Evolutionary conservation across 2,888 invertebrate species (phyloP).

Genomic region (Blera fallax): DNA sequence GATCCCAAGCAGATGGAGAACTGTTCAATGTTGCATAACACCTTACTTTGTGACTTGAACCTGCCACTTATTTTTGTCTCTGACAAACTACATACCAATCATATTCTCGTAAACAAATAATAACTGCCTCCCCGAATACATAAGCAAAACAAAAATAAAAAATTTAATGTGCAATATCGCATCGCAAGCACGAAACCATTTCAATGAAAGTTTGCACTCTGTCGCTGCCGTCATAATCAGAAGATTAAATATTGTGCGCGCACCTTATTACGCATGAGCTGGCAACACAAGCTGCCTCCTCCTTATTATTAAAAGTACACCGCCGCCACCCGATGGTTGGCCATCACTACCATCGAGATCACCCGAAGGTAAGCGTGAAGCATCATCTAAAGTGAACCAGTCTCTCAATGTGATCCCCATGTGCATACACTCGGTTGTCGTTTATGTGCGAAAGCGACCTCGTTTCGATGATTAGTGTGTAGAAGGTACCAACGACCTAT

Average conservation of each 20-base stretch:
- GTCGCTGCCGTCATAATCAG: slow-evolving; percentile 50
- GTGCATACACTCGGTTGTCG: slow-evolving; percentile 26
- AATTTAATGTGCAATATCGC: slow-evolving; percentile 10
- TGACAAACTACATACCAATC: slow-evolving; percentile 2
- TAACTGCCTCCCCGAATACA: slow-evolving; percentile 4
- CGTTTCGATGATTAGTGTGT: slow-evolving; percentile 71
- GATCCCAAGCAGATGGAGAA: neutral
- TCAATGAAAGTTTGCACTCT: slow-evolving; percentile 45
- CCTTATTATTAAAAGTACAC: slow-evolving; percentile 9
- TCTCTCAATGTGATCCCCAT: slow-evolving; percentile 53
- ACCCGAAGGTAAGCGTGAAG: slow-evolving; percentile 56
- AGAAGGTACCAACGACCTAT: slow-evolving; percentile 72
- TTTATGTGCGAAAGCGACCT: slow-evolving; percentile 66
- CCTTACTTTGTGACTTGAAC: neutral
- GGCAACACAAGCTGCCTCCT: slow-evolving; percentile 26
- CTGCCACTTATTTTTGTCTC: slow-evolving; percentile 7
- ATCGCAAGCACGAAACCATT: neutral
- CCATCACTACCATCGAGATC: slow-evolving; percentile 15
- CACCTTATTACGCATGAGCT: slow-evolving; percentile 69
- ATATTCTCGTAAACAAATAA: slow-evolving; percentile 45
- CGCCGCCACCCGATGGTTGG: neutral
- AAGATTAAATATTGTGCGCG: slow-evolving; percentile 64
- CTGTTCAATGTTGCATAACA: slow-evolving; percentile 11
- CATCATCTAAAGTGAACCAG: slow-evolving; percentile 64
- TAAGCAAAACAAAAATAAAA: neutral